These are phyloP conservation scores for Tenrec ecaudatus DNA, from an alignment of 2,113 vertebrate species.

Conservation along the genomic window DNA sequence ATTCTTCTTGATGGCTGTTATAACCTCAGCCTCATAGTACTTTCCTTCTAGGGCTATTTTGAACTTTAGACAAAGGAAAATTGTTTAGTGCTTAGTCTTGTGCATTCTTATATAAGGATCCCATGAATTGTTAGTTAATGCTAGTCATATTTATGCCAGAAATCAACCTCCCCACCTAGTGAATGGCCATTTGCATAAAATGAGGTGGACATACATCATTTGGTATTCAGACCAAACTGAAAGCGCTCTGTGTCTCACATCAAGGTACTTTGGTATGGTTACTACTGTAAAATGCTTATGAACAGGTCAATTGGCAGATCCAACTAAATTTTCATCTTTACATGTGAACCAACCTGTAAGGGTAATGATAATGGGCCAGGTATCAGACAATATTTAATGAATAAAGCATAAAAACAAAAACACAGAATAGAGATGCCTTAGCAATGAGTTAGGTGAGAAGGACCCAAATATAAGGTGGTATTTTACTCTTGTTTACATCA, in stretches of 20 bases:
- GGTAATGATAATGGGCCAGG: neutral
- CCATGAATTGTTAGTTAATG: neutral
- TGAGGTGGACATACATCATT: neutral
- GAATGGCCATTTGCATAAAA: neutral
- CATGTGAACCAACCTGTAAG: neutral
- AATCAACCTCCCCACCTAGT: neutral
- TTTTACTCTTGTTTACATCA: neutral
- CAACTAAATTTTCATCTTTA: neutral
- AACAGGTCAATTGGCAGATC: too few species aligned
- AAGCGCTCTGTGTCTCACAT: neutral
- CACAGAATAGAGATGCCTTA: neutral
- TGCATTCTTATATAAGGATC: neutral
- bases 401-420: neutral
- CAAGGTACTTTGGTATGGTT: neutral
- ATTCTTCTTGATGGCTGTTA: neutral
- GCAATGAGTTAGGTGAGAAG: neutral
- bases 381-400: neutral
- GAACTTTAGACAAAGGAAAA: neutral
- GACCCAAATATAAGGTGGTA: neutral
- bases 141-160: neutral
- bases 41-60: neutral
- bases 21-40: neutral
- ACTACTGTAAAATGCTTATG: neutral
- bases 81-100: neutral
- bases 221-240: neutral